Base-by-base conservation (phyloP, 1,140 invertebrate genomes). In the Drosophila setifemur region DNA sequence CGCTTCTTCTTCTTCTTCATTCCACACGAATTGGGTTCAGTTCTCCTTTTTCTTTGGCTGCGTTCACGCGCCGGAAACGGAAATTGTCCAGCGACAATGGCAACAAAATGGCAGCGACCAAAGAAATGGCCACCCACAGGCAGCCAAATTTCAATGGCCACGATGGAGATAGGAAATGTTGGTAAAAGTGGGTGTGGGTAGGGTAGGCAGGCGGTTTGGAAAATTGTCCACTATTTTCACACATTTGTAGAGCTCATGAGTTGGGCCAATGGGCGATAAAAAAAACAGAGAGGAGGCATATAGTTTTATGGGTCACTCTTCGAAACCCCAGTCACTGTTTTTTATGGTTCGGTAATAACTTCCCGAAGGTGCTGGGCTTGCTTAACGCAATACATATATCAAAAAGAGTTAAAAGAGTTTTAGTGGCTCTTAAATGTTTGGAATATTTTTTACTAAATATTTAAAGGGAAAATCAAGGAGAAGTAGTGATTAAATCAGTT, bases 181-280 rank as follows among this genome's bases (percentile, higher is more conserved):
- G 45, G 11, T 25, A 48, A 40, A 25, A 19, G 45, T 8, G 55
- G 21, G 7, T 1, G 23, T 3, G n/a, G 18, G n/a, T 11, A 14
- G 25, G 12, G 26, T 26, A 14, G 23, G 6, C 7, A 18, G 12
- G 31, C 6, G 37, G 11, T 18, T 26, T 11, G 39, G 7, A 14
- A 74, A 71, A 74, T 78, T 75, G 81, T 85, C 81, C 74, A 85
- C 81, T 85, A 85, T 85, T 83, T 83, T 83, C 79, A 74, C 79
- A 83, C 79, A 83, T 83, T 83, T 79, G 43, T 37, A 45, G 45
- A 55, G 69, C 58, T 78, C 61, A 42, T 35, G 40, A 9, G 19
- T 14, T 6, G 11, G 29, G 37, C 45, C 16, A 28, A 29, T 35
- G 26, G 31, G 37, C 23, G 35, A 52, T 52, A 58, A 14, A 25